These are phyloP conservation scores for Mnemiopsis leidyi DNA, from an alignment of 37 sponge, comb jelly and placozoan species.

Conservation along the genomic window DNA sequence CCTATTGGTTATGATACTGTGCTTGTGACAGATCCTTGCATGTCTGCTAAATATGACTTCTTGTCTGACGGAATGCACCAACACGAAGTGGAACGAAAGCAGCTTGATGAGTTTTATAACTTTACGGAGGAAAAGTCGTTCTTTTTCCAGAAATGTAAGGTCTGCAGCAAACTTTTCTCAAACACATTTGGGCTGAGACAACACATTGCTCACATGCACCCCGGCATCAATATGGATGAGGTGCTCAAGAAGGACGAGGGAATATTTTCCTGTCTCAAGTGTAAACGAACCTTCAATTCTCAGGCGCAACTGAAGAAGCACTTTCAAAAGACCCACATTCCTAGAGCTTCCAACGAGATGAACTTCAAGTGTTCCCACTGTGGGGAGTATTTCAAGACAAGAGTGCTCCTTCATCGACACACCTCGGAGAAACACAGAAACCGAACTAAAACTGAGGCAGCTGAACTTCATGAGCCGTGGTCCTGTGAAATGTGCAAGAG, in stretches of 20 bases:
- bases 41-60: conserved; percentile 45
- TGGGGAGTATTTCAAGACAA: conserved; percentile 57
- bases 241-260: conserved; percentile 54
- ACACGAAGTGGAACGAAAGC: conserved; percentile 16
- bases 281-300: conserved; percentile 33
- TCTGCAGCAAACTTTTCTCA: conserved; percentile 42
- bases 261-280: conserved; percentile 40
- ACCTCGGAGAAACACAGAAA: conserved; percentile 63
- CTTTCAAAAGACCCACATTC: conserved; percentile 34
- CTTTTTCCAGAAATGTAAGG: conserved; percentile 59
- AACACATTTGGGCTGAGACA: conserved; percentile 48
- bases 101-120: conserved; percentile 62
- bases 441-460: conserved; percentile 52
- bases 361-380: conserved; percentile 65
- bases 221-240: conserved; percentile 21
- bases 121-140: conserved; percentile 58
- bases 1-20: conserved; percentile 54
- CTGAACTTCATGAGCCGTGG: conserved; percentile 56
- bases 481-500: conserved; percentile 61
- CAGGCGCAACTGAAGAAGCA: conserved; percentile 56
- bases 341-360: background rate
- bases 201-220: conserved; percentile 59
- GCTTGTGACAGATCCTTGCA: conserved; percentile 39
- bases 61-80: conserved; percentile 17
- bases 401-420: conserved; percentile 61